These are phyloP conservation scores for Labeo catla DNA, from an alignment of 2,113 vertebrate species.

Conservation along the genomic window DNA sequence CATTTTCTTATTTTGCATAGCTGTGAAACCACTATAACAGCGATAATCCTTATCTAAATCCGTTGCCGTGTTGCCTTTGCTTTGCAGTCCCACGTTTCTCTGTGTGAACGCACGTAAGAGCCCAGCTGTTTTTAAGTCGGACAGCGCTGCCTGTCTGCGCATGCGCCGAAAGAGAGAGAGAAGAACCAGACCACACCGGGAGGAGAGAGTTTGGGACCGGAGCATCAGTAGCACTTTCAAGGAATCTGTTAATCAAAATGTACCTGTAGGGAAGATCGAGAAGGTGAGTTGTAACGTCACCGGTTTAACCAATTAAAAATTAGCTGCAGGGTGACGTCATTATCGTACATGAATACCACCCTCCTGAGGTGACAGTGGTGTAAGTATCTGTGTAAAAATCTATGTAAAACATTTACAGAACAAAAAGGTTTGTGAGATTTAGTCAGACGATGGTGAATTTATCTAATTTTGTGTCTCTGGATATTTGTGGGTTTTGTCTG, in stretches of 20 bases:
- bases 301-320: not conserved
- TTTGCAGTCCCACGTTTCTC: slow-evolving; percentile 33
- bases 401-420: not conserved
- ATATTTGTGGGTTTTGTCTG: not conserved
- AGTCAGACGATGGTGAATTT: not conserved
- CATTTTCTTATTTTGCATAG: slow-evolving; percentile 48
- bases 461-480: not conserved
- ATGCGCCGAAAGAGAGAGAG: slow-evolving; percentile 29
- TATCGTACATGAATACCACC: not conserved
- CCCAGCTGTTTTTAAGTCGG: slow-evolving; percentile 47
- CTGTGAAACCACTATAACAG: slow-evolving; percentile 42
- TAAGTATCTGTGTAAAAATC: not conserved
- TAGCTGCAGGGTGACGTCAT: not conserved
- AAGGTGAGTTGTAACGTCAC: not conserved
- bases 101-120: slow-evolving; percentile 31
- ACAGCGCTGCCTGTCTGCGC: slow-evolving; percentile 36
- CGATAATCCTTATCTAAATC: slow-evolving; percentile 53
- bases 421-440: not conserved
- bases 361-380: not conserved
- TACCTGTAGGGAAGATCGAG: not conserved
- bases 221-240: slow-evolving; percentile 6
- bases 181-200: slow-evolving; percentile 3
- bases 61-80: slow-evolving; percentile 29
- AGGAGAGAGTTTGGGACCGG: not conserved
- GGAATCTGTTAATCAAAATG: not conserved